Evolutionary conservation across 1,140 invertebrate species (phyloP).

Genomic region (Cyphomyrmex costatus): DNA sequence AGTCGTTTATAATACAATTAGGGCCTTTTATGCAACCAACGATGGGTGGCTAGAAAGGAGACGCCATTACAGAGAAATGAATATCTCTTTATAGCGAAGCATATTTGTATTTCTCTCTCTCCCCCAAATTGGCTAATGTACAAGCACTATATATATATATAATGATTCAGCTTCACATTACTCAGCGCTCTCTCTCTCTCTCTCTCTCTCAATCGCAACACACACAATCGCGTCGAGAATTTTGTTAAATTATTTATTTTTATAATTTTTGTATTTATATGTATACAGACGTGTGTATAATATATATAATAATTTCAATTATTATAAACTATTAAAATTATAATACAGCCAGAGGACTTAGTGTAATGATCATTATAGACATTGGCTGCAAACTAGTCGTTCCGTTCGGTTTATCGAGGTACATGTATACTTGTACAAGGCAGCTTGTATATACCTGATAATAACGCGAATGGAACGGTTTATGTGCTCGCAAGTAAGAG

Average conservation of each 20-base stretch:
- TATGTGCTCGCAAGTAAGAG: constrained; percentile 75
- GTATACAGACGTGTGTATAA: constrained; percentile 65
- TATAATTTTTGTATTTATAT: constrained; percentile 76
- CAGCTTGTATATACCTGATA: constrained; percentile 54
- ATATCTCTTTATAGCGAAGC: constrained; percentile 72
- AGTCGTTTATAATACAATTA: constrained; percentile 64
- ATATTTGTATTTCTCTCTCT: constrained; percentile 68
- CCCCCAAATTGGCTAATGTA: constrained; percentile 74
- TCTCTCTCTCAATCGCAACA: not conserved
- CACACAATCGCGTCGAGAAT: constrained; percentile 44
- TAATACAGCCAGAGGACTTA: constrained; percentile 84
- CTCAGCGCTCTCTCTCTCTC: not conserved
- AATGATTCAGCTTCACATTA: constrained; percentile 65
- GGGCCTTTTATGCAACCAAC: constrained; percentile 60
- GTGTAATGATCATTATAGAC: constrained; percentile 81
- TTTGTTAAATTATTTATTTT: constrained; percentile 77
- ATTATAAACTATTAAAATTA: constrained; percentile 85
- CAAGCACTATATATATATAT: too few relatives aligned
- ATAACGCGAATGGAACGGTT: constrained; percentile 67
- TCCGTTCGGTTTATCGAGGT: constrained; percentile 61
- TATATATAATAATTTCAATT: constrained; percentile 79
- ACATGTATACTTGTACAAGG: constrained; percentile 20
- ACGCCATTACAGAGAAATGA: constrained; percentile 67
- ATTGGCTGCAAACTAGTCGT: constrained; percentile 79
- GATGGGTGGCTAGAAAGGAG: constrained; percentile 59